A percentile compares a stretch with the other conserved stretches of the same genome.
These are phyloP conservation scores for Amphiprion percula DNA, from an alignment of 2,113 vertebrate genomes.

Conservation along the genomic window DNA sequence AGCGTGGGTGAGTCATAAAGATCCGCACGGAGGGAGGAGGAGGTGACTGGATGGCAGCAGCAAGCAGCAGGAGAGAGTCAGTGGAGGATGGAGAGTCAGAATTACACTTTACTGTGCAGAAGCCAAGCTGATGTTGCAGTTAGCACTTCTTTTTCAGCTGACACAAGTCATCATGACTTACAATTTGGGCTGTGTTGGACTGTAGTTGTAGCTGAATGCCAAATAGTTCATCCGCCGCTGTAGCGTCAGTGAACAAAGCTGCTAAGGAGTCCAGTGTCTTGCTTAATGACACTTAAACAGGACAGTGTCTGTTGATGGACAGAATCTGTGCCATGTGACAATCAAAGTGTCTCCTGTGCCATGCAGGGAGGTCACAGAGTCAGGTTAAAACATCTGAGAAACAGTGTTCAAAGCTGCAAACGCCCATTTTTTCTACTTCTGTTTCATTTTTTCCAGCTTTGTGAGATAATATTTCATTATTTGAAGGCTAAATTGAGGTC, in stretches of 20 bases:
- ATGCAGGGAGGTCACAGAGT: conserved; percentile 10
- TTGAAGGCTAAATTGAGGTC: neutral
- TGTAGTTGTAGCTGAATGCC: no score
- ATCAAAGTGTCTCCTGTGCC: neutral
- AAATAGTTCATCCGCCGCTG: no score
- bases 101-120: conserved; percentile 10
- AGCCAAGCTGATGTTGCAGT: neutral
- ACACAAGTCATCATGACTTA: neutral
- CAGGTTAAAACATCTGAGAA: neutral
- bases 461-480: no score
- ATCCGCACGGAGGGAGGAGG: neutral
- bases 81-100: conserved; percentile 17
- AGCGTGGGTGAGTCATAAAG: conserved; percentile 92
- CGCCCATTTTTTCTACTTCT: no score
- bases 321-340: neutral
- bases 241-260: no score
- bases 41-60: conserved; percentile 8
- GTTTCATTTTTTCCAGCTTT: no score
- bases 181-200: neutral
- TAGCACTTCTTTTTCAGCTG: neutral
- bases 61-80: conserved; percentile 2
- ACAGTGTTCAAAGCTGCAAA: neutral
- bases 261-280: neutral
- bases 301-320: neutral
- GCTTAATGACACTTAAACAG: neutral